Evolutionary conservation across 2,888 invertebrate species (phyloP), one percentile per base, ranked within the genome.

Genomic region (Chloroclystis v-ata): DNA sequence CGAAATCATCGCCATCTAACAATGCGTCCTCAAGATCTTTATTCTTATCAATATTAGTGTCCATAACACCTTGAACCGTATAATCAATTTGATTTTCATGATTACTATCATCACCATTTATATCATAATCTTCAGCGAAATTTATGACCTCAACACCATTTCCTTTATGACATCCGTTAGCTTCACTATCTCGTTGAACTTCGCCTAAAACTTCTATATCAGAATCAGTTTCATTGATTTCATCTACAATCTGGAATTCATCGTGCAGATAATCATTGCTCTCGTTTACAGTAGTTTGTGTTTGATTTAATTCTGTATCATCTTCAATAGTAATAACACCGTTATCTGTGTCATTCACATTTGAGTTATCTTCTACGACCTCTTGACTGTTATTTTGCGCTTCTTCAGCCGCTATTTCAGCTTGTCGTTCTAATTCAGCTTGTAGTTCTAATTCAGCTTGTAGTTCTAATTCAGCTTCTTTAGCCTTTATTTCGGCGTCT

Each of bases 221-320:
- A 20, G 47, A 47, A 35, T 53, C 57, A 7, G 39, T 42, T 14
- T 42, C 57, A 10, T 49, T 38, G 4, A 54, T 52, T 46, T 57
- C 54, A 35, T 57, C 52, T 14, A 54, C 50, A 11, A 54, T 47
- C 8, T 57, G 16, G 29, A 52, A 57, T 10, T 54, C 50, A 28
- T 39, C 43, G 11, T 47, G n/a, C 3, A 49, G 12, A 26, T 43
- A 44, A 11, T 49, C 44, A 24, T 43, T 33, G 6, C 10, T 24
- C 3, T 25, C 37, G 10, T 43, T 7, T 12, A 4, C 20, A 14
- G 20, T 35, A n/a, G 26, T 13, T 5, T 7, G 16, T 10, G 24
- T 26, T 29, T 30, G 10, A 29, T 16, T 12, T 13, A 14, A 10
- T 28, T 32, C 37, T 5, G 8, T n/a, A 13, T 40, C 38, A n/a